Base-by-base conservation (phyloP, 2,888 invertebrate genomes). In the Diarsia mendica region DNA sequence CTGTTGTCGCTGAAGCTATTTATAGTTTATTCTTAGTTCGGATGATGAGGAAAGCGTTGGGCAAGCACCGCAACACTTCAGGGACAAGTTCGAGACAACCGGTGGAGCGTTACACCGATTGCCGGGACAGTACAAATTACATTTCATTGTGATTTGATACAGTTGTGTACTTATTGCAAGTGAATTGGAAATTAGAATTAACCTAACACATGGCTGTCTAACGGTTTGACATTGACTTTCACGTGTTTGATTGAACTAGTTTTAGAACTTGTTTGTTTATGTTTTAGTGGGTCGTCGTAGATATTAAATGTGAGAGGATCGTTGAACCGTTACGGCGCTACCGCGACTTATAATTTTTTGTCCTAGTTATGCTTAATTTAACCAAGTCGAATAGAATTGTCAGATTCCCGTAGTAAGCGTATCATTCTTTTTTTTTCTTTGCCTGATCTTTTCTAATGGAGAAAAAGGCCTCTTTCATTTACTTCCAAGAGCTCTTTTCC, bases 1-100 rank as follows among this genome's bases (percentile, higher is more conserved):
- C 77, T 77, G 80, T 77, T 88, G 85, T 85, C 83, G 87, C 84
- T 84, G 90, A 89, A 88, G 85, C 90, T 95, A 95, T 96, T 96
- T 96, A 96, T 96, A 96, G 95, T 96, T 95, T 95, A 95, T 95
- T 95, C 91, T 92, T 89, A 84, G 83, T 86, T 89, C 87, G 85
- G 81, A 80, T 90, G 91, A 92, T 96, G 94, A 94, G 89, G 96
- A 95, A 95, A 95, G 93, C 88, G 89, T 95, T 93, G 87, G 81
- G 94, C 90, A 95, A 96, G 80, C 72, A 64, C 84, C 89, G 95
- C 94, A 94, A 92, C 84, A 83, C 82, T 86, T 93, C 94, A 94
- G 92, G 94, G 94, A 93, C 93, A 93, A 93, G 90, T 89, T 89
- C 88, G 88, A 89, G 87, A 90, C 76, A 84, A 49, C 84, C 93